These are phyloP conservation scores for Drosophila suboccidentalis DNA, from an alignment of 2,888 invertebrate genomes.

Conservation along the genomic window DNA sequence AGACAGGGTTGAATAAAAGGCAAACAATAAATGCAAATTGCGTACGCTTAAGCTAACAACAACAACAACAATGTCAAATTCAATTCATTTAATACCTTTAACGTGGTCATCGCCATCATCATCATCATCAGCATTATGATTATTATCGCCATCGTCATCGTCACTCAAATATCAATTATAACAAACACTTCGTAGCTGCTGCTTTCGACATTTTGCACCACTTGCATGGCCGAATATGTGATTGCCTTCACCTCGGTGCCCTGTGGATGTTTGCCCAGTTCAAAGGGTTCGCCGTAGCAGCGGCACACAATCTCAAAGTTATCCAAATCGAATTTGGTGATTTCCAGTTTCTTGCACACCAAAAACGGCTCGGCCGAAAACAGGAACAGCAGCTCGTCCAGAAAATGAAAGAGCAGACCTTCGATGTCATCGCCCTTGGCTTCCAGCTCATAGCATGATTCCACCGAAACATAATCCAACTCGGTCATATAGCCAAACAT, in stretches of 20 bases:
- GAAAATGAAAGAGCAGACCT: conserved; percentile 95
- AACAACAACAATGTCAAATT: conserved; percentile 36
- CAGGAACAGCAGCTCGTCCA: conserved; percentile 96
- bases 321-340: conserved; percentile 93
- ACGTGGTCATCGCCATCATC: conserved; percentile 11
- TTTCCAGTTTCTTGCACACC: conserved; percentile 94
- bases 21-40: conserved; percentile 45
- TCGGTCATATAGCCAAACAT: conserved; percentile 99
- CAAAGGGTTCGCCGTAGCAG: conserved; percentile 97
- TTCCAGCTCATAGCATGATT: conserved; percentile 92
- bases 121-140: conserved; percentile 1
- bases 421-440: conserved; percentile 96
- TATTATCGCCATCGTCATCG: conserved; percentile 5
- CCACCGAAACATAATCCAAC: conserved; percentile 92
- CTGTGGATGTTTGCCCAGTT: conserved; percentile 96
- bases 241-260: conserved; percentile 99
- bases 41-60: conserved; percentile 23
- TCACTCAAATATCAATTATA: conserved; percentile 95
- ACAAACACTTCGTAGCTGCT: conserved; percentile 96
- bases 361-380: conserved; percentile 97
- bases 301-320: conserved; percentile 93
- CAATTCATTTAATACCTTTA: conserved; percentile 56
- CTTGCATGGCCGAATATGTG: conserved; percentile 99
- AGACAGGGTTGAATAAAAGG: conserved; percentile 61
- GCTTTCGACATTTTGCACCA: conserved; percentile 90